Percentiles rank a stretch among this genome's conserved stretches.
Evolutionary conservation across 2,113 vertebrate genomes (phyloP).

Genomic region (Danionella cerebrum): DNA sequence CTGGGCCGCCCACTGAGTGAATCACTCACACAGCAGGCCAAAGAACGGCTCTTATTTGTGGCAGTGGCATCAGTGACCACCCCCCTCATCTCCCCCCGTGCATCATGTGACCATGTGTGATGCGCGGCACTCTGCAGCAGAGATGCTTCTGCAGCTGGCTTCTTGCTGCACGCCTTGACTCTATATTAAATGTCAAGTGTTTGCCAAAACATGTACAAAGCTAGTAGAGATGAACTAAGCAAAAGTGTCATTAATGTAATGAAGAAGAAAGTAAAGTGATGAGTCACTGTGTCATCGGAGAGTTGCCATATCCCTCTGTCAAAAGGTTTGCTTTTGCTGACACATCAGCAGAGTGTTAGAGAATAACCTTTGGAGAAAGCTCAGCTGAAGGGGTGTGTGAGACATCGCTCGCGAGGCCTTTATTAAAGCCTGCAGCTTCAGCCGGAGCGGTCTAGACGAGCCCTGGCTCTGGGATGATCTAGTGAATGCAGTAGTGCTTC

Average conservation of each 20-base stretch:
- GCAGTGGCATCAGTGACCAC: no score
- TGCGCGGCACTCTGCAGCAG: background rate
- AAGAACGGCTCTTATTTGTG: background rate
- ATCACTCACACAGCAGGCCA: background rate
- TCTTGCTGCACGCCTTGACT: background rate
- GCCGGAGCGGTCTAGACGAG: no score
- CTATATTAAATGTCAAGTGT: background rate
- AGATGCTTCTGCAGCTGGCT: background rate
- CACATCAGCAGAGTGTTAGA: background rate
- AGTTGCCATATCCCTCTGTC: background rate
- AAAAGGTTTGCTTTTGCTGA: constrained; percentile 1
- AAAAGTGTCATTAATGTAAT: constrained; percentile 20
- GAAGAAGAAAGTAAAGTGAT: constrained; percentile 1
- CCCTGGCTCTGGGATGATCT: no score
- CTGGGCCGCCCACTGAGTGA: background rate
- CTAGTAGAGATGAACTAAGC: background rate
- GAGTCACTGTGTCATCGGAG: background rate
- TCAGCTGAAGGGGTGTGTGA: no score
- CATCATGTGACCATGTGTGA: background rate
- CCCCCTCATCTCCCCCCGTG: no score
- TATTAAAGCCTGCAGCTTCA: no score
- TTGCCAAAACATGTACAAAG: background rate
- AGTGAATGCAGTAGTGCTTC: no score
- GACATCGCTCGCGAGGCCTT: no score
- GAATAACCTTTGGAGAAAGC: background rate